phyloP scores from a whole-genome alignment of 30 jellyfish, hydroid and myxozoan species.

The Nemopilema nomurai region DNA sequence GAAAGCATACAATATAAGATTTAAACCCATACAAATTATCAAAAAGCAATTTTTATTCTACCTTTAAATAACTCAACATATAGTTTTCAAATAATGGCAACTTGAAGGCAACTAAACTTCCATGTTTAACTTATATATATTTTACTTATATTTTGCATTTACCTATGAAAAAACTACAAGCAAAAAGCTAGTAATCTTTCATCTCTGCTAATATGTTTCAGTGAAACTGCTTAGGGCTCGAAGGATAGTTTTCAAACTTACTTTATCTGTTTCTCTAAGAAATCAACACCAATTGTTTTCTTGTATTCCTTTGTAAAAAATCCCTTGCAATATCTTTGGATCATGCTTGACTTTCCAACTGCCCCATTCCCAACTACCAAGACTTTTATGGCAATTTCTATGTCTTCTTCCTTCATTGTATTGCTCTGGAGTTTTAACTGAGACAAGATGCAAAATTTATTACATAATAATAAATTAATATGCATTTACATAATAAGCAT shows the following conservation, averaged over 20 bases:
- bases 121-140: too few relatives aligned
- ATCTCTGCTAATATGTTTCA: too few relatives aligned
- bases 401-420: constrained; percentile 90
- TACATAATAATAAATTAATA: not conserved
- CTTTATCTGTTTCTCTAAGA: constrained; percentile 82
- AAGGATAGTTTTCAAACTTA: constrained; percentile 1
- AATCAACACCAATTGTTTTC: constrained; percentile 95
- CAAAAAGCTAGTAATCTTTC: not conserved
- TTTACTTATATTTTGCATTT: too few relatives aligned
- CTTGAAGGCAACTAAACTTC: too few relatives aligned
- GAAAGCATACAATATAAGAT: too few relatives aligned
- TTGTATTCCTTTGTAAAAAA: constrained; percentile 84
- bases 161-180: too few relatives aligned
- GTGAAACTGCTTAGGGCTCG: not conserved
- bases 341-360: constrained; percentile 95
- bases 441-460: not conserved
- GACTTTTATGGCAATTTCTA: constrained; percentile 87
- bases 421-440: not conserved
- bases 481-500: too few relatives aligned
- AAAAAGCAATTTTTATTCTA: too few relatives aligned
- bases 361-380: constrained; percentile 98
- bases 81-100: too few relatives aligned
- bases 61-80: too few relatives aligned
- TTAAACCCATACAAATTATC: too few relatives aligned
- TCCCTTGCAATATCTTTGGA: constrained; percentile 93